Conservation (phyloP, 2,888 invertebrate genomes). For the Cylindroiulus punctatus region DNA sequence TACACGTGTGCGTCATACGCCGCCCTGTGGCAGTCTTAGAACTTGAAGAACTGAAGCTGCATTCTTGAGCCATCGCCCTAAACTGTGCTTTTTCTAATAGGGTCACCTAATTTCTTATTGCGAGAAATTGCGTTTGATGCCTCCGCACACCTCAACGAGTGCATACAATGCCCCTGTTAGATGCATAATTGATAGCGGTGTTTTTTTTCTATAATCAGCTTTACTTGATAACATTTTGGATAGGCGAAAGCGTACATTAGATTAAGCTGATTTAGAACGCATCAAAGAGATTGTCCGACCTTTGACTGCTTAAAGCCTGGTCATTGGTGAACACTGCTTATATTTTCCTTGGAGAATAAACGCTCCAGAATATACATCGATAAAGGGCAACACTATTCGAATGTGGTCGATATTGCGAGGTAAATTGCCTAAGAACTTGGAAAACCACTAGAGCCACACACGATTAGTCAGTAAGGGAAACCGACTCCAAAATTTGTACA, state of each 20-base stretch:
- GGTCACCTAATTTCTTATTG: slow-evolving; percentile 42
- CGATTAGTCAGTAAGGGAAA: no score
- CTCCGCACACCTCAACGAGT: slow-evolving; percentile 17
- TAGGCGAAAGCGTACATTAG: neutral
- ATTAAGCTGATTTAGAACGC: neutral
- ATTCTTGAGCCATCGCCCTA: slow-evolving; percentile 26
- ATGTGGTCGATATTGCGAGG: no score
- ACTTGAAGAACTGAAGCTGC: neutral
- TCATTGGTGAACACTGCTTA: no score
- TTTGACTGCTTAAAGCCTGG: no score
- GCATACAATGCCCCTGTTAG: slow-evolving; percentile 11
- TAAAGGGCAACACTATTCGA: no score
- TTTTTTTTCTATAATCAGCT: neutral
- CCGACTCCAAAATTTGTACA: no score
- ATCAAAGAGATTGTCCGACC: neutral
- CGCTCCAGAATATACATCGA: no score
- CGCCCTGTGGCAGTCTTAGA: neutral
- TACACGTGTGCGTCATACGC: neutral
- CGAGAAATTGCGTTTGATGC: slow-evolving; percentile 12
- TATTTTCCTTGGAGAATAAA: no score
- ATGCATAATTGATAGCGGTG: neutral
- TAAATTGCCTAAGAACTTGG: no score
- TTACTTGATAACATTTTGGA: neutral
- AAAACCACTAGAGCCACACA: no score
- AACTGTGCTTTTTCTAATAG: neutral